Base-by-base conservation (phyloP, 2,113 vertebrate genomes). In the Varanus komodoensis region DNA sequence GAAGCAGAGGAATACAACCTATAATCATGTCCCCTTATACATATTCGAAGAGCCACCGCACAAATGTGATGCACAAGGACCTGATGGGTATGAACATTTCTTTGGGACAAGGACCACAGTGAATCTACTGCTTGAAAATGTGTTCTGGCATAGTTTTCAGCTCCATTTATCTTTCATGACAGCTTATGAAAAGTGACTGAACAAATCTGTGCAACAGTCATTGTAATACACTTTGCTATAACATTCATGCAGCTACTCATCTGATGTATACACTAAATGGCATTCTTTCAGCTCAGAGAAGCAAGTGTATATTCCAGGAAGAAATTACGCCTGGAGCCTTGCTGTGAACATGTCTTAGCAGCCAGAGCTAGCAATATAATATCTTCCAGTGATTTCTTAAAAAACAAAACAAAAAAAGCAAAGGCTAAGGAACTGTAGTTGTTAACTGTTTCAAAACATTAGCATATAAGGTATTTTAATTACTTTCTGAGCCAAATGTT, bases 191-290 rank as follows among this genome's bases (percentile, higher is more conserved):
- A 93, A 74, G 50, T 80, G 61, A 85, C 78, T 89, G 80, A 88
- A 48, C 87, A 38, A 91, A 93, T 93, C 91, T 34, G 85, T 86
- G 0, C 86, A 91, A 64, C 57, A 27, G 85, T 82, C 68, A 19
- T 8, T 71, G n/a, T 84, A 54, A 91, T 12, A 0, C 74, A 15
- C 87, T 92, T 91, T 87, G 25, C 89, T 90, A 90, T 89, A 89
- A 91, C 21, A 69, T 57, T 87, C 23, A 75, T 38, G 77, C 21
- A 87, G 61, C 94, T 94, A 92, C 84, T 91, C 0, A 77, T 88
- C 93, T 94, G 86, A 92, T 86, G 15, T 92, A 93, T 85, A 92
- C 68, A 91, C 69, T 91, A 83, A 90, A 80, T 93, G 89, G 81
- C 73, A 92, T 93, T 90, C 48, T 78, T 90, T 89, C 92, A 91